A percentile compares a stretch with the other conserved stretches of the same genome.
Evolutionary conservation across 1,140 invertebrate species (phyloP).

Genomic region (Philopotamus ludificatus): DNA sequence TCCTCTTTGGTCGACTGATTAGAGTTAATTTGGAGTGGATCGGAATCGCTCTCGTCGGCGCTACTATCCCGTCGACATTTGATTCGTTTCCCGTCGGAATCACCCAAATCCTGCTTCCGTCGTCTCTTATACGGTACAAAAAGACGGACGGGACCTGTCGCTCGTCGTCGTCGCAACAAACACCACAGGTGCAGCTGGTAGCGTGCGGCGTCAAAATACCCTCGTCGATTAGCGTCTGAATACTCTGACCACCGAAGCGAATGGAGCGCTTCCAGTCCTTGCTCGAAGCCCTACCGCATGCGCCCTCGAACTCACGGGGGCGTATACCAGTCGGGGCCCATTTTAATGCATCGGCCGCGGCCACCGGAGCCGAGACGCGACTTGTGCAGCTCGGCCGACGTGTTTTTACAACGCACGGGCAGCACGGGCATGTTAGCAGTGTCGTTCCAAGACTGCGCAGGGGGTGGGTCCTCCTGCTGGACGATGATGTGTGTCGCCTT

Average conservation of each 20-base stretch:
- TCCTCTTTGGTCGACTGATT: conserved; percentile 58
- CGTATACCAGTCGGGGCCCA: conserved; percentile 83
- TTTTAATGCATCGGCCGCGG: conserved; percentile 84
- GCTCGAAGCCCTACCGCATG: conserved; percentile 86
- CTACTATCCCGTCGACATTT: conserved; percentile 51
- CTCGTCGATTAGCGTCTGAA: conserved; percentile 92
- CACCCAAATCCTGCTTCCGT: conserved; percentile 61
- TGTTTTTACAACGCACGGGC: conserved; percentile 80
- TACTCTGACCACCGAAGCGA: conserved; percentile 83
- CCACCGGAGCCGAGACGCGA: conserved; percentile 84
- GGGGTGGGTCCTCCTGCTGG: conserved; percentile 56
- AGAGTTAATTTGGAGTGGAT: conserved; percentile 49
- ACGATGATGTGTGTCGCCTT: conserved; percentile 79
- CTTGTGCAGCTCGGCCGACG: conserved; percentile 87
- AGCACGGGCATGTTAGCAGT: conserved; percentile 80
- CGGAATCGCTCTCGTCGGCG: conserved; percentile 57
- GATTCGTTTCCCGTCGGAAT: conserved; percentile 52
- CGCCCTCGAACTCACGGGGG: conserved; percentile 88
- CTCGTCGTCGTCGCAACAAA: conserved; percentile 89
- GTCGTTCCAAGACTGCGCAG: conserved; percentile 67
- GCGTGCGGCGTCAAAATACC: conserved; percentile 89
- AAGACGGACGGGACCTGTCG: conserved; percentile 82
- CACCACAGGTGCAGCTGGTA: conserved; percentile 91
- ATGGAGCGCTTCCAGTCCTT: conserved; percentile 96
- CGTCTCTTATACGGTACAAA: conserved; percentile 90